A percentile compares a stretch with the other conserved stretches of the same genome.
Conservation (phyloP, 2,888 invertebrate genomes). For the Microchrysa polita region DNA sequence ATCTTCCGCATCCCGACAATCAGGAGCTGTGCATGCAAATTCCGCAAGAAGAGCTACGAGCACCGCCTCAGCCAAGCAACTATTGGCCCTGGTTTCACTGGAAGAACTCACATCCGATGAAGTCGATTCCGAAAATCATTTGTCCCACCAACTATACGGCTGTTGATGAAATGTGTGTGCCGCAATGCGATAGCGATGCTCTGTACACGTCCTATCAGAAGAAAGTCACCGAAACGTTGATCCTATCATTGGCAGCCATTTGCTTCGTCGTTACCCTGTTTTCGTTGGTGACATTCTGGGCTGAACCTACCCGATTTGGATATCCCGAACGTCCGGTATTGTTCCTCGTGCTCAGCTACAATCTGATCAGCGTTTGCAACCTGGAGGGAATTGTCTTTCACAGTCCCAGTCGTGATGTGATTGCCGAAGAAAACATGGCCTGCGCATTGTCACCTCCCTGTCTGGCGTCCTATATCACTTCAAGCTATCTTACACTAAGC, state of each 20-base stretch:
- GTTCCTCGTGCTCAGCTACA: constrained; percentile 89
- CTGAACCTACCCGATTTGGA: constrained; percentile 87
- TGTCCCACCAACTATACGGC: constrained; percentile 72
- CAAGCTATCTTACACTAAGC: constrained; percentile 82
- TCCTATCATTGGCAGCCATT: constrained; percentile 79
- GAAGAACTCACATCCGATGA: constrained; percentile 57
- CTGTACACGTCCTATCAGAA: constrained; percentile 75
- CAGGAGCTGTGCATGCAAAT: constrained; percentile 82
- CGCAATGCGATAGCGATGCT: constrained; percentile 74
- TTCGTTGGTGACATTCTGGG: constrained; percentile 85
- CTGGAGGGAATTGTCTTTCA: constrained; percentile 72
- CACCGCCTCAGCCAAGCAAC: constrained; percentile 42
- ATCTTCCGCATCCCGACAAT: constrained; percentile 78
- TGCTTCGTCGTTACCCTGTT: constrained; percentile 85
- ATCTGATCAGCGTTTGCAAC: constrained; percentile 80
- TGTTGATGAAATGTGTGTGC: constrained; percentile 68
- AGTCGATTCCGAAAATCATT: constrained; percentile 56
- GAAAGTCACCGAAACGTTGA: constrained; percentile 76
- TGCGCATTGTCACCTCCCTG: constrained; percentile 70
- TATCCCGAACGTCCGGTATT: constrained; percentile 94
- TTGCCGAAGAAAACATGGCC: constrained; percentile 56
- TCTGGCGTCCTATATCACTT: constrained; percentile 77
- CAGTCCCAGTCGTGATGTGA: constrained; percentile 58
- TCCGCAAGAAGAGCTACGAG: constrained; percentile 55
- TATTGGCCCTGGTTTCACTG: constrained; percentile 62